A percentile compares a stretch with the other conserved stretches of the same genome.
Conservation (phyloP, 2,797 vertebrate species). For the Typhlichthys eigenmanni region DNA sequence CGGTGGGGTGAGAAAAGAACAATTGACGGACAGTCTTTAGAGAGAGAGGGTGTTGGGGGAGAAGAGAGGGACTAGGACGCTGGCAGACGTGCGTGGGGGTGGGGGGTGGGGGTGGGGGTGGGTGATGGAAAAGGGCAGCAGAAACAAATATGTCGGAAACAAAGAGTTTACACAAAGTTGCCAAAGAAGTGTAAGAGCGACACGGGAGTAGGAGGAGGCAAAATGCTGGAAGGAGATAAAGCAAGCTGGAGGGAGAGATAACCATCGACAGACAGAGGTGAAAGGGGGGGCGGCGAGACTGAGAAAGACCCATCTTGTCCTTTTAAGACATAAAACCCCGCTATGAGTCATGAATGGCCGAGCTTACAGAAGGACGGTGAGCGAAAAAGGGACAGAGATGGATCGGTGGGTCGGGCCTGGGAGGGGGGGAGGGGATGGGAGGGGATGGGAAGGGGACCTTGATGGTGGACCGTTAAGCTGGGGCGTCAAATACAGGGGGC, state of each 20-base stretch:
- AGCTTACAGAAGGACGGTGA: constrained; percentile 70
- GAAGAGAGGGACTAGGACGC: too few relatives aligned
- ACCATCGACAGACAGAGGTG: constrained; percentile 12
- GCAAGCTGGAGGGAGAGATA: neutral
- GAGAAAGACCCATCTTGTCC: constrained; percentile 25
- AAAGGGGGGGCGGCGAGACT: constrained; percentile 5
- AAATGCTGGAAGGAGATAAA: neutral
- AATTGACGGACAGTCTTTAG: constrained; percentile 9
- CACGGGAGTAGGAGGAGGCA: neutral
- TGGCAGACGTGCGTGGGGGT: too few relatives aligned
- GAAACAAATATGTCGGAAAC: neutral
- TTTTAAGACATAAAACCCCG: constrained; percentile 69
- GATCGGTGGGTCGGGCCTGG: too few relatives aligned
- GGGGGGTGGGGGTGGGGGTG: neutral
- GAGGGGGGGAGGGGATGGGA: too few relatives aligned
- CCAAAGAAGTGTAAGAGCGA: neutral
- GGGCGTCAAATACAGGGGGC: constrained; percentile 58
- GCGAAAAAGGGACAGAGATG: constrained; percentile 20
- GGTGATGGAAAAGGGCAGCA: neutral
- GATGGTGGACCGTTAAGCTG: constrained; percentile 73
- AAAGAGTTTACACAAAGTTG: too few relatives aligned
- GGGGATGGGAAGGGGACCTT: constrained; percentile 33
- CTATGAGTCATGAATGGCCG: constrained; percentile 68
- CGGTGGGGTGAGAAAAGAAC: neutral
- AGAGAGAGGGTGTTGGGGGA: constrained; percentile 5